Conservation (phyloP, 2,797 vertebrate species). For the Jordanella pulchra region DNA sequence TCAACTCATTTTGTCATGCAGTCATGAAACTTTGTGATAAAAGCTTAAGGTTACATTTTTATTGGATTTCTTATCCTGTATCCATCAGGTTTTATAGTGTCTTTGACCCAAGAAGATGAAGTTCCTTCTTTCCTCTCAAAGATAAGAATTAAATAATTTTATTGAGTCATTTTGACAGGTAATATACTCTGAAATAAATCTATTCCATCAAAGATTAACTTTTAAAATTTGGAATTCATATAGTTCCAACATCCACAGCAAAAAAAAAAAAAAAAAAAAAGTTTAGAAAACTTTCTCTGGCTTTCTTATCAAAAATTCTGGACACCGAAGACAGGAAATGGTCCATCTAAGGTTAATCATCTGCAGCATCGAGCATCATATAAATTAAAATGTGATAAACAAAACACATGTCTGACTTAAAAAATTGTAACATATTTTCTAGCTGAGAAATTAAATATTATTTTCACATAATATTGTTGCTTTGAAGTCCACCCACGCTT, state of each 20-base stretch:
- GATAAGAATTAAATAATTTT: background rate
- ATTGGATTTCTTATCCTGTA: background rate
- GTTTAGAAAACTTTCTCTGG: background rate
- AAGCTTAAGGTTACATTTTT: background rate
- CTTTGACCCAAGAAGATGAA: background rate
- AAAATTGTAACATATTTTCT: too few species aligned
- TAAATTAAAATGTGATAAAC: background rate
- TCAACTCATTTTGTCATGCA: background rate
- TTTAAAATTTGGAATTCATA: background rate
- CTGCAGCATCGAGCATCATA: background rate
- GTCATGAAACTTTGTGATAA: background rate
- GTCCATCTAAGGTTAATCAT: background rate
- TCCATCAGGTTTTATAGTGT: background rate
- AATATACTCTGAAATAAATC: background rate
- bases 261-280: background rate
- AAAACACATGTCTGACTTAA: too few species aligned
- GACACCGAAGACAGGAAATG: background rate
- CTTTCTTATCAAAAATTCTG: background rate
- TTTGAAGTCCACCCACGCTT: background rate
- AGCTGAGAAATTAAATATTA: background rate
- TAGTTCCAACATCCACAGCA: background rate
- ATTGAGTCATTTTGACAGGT: background rate
- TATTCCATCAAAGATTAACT: background rate
- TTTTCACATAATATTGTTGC: background rate
- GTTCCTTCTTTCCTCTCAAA: background rate